phyloP scores from a whole-genome alignment of 2,797 vertebrate species.

The Scyliorhinus canicula region DNA sequence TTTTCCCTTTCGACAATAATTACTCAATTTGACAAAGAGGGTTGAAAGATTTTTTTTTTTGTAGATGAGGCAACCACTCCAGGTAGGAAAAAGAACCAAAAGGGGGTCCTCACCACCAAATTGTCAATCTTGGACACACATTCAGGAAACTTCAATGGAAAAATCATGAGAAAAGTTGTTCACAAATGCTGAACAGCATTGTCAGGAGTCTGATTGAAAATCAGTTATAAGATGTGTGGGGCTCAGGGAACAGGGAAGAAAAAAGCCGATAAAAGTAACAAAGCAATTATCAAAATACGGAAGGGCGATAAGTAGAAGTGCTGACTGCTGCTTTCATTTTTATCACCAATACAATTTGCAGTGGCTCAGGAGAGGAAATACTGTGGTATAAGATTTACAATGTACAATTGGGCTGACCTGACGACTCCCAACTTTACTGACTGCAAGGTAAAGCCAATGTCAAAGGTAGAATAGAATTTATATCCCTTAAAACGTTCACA shows the following conservation, averaged over 20 bases:
- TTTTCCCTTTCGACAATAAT: no score
- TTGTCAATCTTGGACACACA: background rate
- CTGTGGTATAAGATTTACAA: background rate
- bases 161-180: background rate
- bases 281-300: background rate
- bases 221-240: background rate
- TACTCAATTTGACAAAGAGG: background rate
- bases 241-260: background rate
- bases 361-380: background rate
- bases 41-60: background rate
- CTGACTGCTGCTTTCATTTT: background rate
- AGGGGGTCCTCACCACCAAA: background rate
- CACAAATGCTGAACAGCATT: background rate
- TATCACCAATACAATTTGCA: background rate
- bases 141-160: background rate
- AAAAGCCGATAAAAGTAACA: background rate
- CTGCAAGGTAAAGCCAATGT: background rate
- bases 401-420: background rate
- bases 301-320: background rate
- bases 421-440: background rate
- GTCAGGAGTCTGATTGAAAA: background rate
- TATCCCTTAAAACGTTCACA: background rate
- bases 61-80: background rate
- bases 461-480: background rate
- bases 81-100: background rate